Percentiles rank a stretch among this genome's conserved stretches.
Conservation (phyloP, 1,140 invertebrate genomes). For the Heliothis subflexa region DNA sequence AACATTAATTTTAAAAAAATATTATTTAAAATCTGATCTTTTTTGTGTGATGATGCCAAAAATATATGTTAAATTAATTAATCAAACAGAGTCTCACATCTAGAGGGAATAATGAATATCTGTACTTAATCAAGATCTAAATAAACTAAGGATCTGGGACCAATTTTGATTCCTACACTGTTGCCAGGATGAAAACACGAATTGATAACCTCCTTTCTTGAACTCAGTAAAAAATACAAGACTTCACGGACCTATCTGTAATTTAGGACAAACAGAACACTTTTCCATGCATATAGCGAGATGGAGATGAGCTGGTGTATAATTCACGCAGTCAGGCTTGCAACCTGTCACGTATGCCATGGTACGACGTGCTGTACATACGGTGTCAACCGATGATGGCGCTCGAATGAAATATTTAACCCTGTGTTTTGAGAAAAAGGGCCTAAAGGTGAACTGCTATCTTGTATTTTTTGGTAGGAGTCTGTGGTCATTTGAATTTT, state of each 20-base stretch:
- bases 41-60: no score
- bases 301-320: conserved; percentile 34
- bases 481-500: no score
- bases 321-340: conserved; percentile 17
- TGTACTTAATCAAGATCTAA: no score
- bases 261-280: background rate
- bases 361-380: background rate
- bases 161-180: background rate
- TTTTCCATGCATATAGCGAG: background rate
- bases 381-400: background rate
- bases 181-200: background rate
- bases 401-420: background rate
- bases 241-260: background rate
- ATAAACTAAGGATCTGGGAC: no score
- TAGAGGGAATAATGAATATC: no score
- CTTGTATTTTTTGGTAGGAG: no score
- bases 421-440: background rate
- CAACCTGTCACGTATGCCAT: conserved; percentile 39
- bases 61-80: no score
- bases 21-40: no score
- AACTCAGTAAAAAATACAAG: background rate
- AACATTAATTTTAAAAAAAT: no score
- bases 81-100: no score
- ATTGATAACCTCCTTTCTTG: background rate
- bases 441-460: background rate